Evolutionary conservation across 2,797 vertebrate species (phyloP), one percentile per base, ranked within the genome.

Genomic region (Spinus pinus): DNA sequence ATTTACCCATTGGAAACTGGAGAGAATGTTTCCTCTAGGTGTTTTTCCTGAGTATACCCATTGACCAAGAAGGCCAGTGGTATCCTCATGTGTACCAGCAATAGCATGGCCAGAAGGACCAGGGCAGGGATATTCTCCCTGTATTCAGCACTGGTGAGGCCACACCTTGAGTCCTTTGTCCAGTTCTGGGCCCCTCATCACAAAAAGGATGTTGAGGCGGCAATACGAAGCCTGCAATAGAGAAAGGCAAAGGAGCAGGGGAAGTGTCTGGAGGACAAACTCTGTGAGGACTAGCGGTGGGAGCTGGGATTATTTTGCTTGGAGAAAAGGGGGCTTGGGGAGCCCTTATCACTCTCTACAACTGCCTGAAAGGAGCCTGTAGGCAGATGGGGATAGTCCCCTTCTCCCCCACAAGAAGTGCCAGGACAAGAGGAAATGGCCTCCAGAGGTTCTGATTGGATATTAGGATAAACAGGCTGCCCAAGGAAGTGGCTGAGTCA

Each of bases 31-130:
- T 73, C 54, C 35, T 61, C 14, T 17, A 67, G 21, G 2, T 41
- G 8, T 46, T 81, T 88, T 65, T 35, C n/a, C 13, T 60, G 70
- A 53, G 23, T 22, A 67, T 42, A 37, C 9, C 11, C 7, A 4
- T 3, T 49, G 27, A 50, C 20, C 47, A 49, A 44, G 35, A 69
- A 61, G 22, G 27, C 3, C 23, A 37, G 4, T 61, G 27, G 27
- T 28, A 35, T 67, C 54, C 30, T 27, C 14, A 8, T 8, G 2
- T 61, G 27, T 27, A n/a, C 4, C 27, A 74, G 33, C 6, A 54
- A 10, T 6, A 5, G 8, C 0, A 2, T 27, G 22, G 30, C 15
- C 27, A 41, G 31, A 2, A 60, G 22, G 25, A 49, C 4, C 22
- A 54, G 47, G 41, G 20, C 22, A 54, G 27, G 25, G 35, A 18